Evolutionary conservation across 2,888 invertebrate genomes (phyloP).

Genomic region (Rutpela maculata): DNA sequence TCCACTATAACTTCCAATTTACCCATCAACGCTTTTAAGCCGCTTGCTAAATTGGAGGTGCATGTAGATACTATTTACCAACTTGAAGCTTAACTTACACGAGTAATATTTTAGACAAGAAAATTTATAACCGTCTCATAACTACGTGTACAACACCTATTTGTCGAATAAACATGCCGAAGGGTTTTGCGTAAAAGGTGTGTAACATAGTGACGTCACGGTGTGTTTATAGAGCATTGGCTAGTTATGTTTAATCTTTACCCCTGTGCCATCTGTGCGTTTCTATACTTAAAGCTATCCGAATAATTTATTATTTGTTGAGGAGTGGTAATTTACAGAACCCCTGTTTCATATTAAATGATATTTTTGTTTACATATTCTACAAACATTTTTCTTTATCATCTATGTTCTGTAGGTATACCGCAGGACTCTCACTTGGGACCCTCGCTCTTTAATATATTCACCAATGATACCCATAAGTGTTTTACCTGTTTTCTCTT

Average conservation of each 20-base stretch:
- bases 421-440: no score
- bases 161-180: conserved; percentile 14
- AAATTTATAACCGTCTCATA: conserved; percentile 34
- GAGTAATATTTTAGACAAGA: conserved; percentile 21
- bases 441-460: no score
- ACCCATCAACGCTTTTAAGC: conserved; percentile 19
- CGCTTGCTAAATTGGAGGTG: background rate
- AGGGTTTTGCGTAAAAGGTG: background rate
- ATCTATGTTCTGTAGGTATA: no score
- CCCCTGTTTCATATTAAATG: background rate
- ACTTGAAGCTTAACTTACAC: conserved; percentile 17
- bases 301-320: background rate
- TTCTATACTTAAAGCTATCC: background rate
- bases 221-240: background rate
- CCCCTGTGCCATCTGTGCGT: background rate
- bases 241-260: no score
- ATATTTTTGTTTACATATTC: no score
- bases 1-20: conserved; percentile 12
- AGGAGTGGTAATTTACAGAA: background rate
- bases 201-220: background rate
- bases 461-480: no score
- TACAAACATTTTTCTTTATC: no score
- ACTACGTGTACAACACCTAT: conserved; percentile 16
- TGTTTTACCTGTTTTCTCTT: no score
- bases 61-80: conserved; percentile 26